phyloP scores from a whole-genome alignment of 2,888 invertebrate species.

The Hyppa rectilinea region DNA sequence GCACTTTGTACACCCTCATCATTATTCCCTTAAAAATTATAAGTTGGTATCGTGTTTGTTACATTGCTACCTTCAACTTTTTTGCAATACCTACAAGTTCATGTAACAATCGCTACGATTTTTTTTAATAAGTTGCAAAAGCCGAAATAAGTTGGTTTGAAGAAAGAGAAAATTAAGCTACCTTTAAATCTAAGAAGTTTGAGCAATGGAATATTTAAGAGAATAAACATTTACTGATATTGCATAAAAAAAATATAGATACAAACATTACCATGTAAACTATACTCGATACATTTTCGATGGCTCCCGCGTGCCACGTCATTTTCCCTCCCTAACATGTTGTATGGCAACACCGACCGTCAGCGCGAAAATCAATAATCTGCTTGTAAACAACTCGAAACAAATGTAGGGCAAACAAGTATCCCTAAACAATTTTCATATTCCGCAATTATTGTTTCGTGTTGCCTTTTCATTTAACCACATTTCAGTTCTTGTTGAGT shows the following conservation, averaged over 20 bases:
- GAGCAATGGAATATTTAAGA: not conserved
- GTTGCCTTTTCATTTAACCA: conserved; percentile 74
- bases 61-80: not conserved
- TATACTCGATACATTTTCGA: conserved; percentile 26
- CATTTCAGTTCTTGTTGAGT: conserved; percentile 47
- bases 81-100: not conserved
- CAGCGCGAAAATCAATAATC: conserved; percentile 84
- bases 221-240: not conserved
- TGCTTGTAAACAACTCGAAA: conserved; percentile 88
- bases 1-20: too few relatives aligned
- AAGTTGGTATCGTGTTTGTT: not conserved
- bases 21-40: not conserved
- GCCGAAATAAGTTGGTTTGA: not conserved
- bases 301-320: conserved; percentile 50
- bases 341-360: conserved; percentile 61
- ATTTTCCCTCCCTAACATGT: conserved; percentile 42
- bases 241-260: not conserved
- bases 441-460: conserved; percentile 75
- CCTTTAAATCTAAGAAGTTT: conserved; percentile 1
- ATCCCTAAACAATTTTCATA: conserved; percentile 69
- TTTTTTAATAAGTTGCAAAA: not conserved
- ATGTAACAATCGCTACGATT: not conserved
- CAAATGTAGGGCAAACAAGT: conserved; percentile 79
- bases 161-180: not conserved
- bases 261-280: not conserved